A percentile compares a stretch with the other conserved stretches of the same genome.
Evolutionary conservation across 2,888 invertebrate species (phyloP).

Genomic region (Vandiemenella viatica): DNA sequence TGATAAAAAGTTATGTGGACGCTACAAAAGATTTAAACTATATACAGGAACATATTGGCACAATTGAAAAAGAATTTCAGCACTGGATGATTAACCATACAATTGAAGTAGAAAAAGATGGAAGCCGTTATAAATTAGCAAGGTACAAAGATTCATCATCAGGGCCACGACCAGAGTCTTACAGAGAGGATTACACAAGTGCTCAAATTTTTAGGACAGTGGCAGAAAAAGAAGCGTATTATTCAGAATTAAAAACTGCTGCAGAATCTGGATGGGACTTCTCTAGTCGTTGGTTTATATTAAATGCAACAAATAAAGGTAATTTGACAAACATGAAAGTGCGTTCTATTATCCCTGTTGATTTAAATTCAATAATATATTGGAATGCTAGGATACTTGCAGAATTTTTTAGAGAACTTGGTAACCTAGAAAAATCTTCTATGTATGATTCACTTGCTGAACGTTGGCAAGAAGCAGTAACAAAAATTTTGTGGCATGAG

Average conservation of each 20-base stretch:
- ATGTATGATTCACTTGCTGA: constrained; percentile 45
- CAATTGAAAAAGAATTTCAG: constrained; percentile 60
- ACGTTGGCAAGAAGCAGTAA: constrained; percentile 48
- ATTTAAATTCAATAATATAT: constrained; percentile 68
- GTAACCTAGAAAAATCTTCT: constrained; percentile 36
- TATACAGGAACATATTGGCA: constrained; percentile 42
- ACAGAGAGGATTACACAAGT: constrained; percentile 45
- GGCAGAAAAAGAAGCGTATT: constrained; percentile 35
- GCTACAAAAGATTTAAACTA: constrained; percentile 49
- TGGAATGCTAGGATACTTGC: constrained; percentile 66
- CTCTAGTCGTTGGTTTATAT: constrained; percentile 75
- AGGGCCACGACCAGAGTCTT: constrained; percentile 84
- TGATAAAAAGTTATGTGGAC: constrained; percentile 53
- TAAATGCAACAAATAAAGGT: constrained; percentile 50
- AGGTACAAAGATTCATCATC: constrained; percentile 58
- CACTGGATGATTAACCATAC: constrained; percentile 71
- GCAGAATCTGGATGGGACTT: constrained; percentile 97
- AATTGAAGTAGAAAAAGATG: constrained; percentile 43
- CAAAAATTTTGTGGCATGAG: constrained; percentile 71
- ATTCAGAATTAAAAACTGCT: constrained; percentile 73
- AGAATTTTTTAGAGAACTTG: constrained; percentile 54
- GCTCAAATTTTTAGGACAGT: constrained; percentile 31
- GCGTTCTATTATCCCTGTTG: constrained; percentile 59
- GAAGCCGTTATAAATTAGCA: constrained; percentile 46
- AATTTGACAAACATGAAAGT: constrained; percentile 48